Base-by-base conservation (phyloP, 2,888 invertebrate genomes). In the Acrobasis consociella region DNA sequence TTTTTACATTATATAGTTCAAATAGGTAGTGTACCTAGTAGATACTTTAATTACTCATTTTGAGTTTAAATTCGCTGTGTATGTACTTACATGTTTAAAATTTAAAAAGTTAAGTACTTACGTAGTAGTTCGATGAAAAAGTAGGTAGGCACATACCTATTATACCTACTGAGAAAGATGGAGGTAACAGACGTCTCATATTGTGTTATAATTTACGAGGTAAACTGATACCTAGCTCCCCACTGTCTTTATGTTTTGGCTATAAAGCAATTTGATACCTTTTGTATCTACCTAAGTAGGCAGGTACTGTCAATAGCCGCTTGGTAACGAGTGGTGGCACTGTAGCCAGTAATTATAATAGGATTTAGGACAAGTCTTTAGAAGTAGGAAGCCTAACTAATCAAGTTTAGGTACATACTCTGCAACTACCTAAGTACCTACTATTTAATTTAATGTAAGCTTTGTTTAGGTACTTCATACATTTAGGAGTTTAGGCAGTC, bases 181-280 rank as follows among this genome's bases (percentile, higher is more conserved):
- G 15, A 39, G 55, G 39, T 55, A 55, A 15, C 55, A 55, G 39
- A 52, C 39, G 55, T 39, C 55, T 9, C 55, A 16, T 13, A n/a
- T 38, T 16, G 38, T 16, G 16, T n/a, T 53, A 55, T 39, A 39
- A 5, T 15, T 53, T 39, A 55, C 55, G 55, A 55, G 39, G 55
- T 15, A 55, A 55, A 9, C 10, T 15, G 55, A 55, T 15, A 55
- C 55, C 37, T 39, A 39, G 16, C 15, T 31, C 37, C 53, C 15
- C 38, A 55, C 10, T 55, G 55, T 39, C 39, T 15, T 55, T 16
- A 61, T 63, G 61, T 60, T 72, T 72, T 64, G 64, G 64, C 66
- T 65, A 16, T 39, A 1, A 46, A 5, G 39, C 55, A 55, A 53
- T 55, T 55, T 55, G 55, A 39, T 39, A 39, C 55, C 22, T 9